phyloP scores from a whole-genome alignment of 2,113 vertebrate species.

The Pavo muticus region DNA sequence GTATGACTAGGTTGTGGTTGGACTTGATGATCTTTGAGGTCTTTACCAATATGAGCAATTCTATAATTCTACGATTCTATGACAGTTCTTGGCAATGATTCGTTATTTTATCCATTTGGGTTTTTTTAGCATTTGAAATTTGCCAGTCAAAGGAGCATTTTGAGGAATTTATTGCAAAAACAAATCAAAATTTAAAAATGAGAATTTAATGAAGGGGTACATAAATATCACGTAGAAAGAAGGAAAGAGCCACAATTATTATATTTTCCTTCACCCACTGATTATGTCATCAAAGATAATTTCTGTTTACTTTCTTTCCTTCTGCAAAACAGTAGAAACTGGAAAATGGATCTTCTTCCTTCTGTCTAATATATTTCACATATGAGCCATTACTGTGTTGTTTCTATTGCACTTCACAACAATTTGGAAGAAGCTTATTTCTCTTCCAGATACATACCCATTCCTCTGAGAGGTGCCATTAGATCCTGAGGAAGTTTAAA shows the following conservation, averaged over 20 bases:
- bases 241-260: slow-evolving; percentile 35
- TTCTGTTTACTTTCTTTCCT: slow-evolving; percentile 63
- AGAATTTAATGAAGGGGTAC: slow-evolving; percentile 52
- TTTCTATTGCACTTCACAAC: background rate
- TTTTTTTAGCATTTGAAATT: slow-evolving; percentile 59
- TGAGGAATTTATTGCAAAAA: slow-evolving; percentile 46
- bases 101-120: slow-evolving; percentile 3
- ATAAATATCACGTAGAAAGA: slow-evolving; percentile 50
- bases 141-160: slow-evolving; percentile 52
- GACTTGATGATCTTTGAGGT: too few relatives aligned
- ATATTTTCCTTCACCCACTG: slow-evolving; percentile 61
- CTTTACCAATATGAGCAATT: too few relatives aligned
- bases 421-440: background rate
- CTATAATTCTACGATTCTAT: too few relatives aligned
- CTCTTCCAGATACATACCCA: background rate
- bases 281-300: slow-evolving; percentile 63
- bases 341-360: slow-evolving; percentile 35
- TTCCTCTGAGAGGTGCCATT: background rate
- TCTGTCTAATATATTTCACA: slow-evolving; percentile 2
- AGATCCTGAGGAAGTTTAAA: background rate
- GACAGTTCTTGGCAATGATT: background rate
- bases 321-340: slow-evolving; percentile 54
- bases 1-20: too few relatives aligned
- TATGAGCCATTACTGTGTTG: background rate
- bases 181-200: slow-evolving; percentile 64